These are phyloP conservation scores for Macrosoma leucophasiata DNA, from an alignment of 2,888 invertebrate species.

Conservation along the genomic window DNA sequence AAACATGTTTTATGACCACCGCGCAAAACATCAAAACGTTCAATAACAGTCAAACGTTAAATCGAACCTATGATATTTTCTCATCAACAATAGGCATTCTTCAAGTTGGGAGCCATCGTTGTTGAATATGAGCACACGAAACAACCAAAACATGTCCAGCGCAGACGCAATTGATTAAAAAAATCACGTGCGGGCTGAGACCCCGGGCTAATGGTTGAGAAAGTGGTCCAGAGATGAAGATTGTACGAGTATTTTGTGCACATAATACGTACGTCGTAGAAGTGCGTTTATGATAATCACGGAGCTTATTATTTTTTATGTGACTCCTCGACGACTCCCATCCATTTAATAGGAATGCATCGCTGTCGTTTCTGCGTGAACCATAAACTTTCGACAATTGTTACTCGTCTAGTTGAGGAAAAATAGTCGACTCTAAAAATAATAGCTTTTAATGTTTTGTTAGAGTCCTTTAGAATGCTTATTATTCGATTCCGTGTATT, in stretches of 20 bases:
- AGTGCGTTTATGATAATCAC: slow-evolving; percentile 49
- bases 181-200: slow-evolving; percentile 37
- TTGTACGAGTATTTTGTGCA: slow-evolving; percentile 38
- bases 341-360: slow-evolving; percentile 32
- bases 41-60: slow-evolving; percentile 57
- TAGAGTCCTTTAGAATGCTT: no score
- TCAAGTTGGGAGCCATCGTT: no score
- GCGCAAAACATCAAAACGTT: slow-evolving; percentile 61
- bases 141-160: slow-evolving; percentile 21
- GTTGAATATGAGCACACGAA: no score
- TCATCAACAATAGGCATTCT: no score
- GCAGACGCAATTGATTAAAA: slow-evolving; percentile 28
- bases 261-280: slow-evolving; percentile 29
- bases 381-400: slow-evolving; percentile 6
- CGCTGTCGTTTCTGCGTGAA: slow-evolving; percentile 22
- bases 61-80: no score
- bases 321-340: slow-evolving; percentile 39
- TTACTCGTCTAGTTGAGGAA: not conserved
- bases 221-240: slow-evolving; percentile 54
- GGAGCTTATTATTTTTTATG: slow-evolving; percentile 72
- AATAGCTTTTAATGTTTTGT: no score
- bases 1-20: slow-evolving; percentile 67
- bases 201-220: slow-evolving; percentile 44
- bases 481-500: no score
- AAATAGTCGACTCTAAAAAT: no score